Conservation (phyloP, 2,888 invertebrate species). For the Agriopis marginaria region DNA sequence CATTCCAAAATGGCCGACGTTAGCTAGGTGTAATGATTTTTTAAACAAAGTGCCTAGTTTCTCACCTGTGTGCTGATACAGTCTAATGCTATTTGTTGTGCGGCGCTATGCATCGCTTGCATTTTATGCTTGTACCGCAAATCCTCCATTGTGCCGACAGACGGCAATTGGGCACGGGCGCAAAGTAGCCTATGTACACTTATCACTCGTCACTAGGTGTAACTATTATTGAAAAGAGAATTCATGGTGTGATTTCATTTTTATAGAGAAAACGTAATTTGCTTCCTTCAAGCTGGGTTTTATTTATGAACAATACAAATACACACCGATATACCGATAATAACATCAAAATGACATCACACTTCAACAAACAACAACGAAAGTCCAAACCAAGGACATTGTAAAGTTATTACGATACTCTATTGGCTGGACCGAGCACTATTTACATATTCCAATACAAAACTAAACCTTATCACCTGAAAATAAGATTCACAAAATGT, state of each 20-base stretch:
- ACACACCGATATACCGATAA: too few species aligned
- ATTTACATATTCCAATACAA: too few species aligned
- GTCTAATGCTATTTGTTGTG: slow-evolving; percentile 79
- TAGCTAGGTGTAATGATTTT: too few species aligned
- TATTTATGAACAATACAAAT: neutral
- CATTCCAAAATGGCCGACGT: slow-evolving; percentile 1
- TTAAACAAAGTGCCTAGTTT: neutral
- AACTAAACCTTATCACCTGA: too few species aligned
- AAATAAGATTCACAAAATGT: too few species aligned
- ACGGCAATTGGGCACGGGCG: slow-evolving; percentile 8
- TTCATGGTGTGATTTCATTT: neutral
- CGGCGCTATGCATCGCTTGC: slow-evolving; percentile 68
- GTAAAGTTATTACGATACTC: too few species aligned
- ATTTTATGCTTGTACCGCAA: slow-evolving; percentile 71
- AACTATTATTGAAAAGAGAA: neutral
- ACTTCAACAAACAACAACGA: too few species aligned
- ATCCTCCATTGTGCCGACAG: slow-evolving; percentile 68
- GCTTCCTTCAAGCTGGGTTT: neutral
- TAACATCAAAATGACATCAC: too few species aligned
- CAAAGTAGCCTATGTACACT: neutral
- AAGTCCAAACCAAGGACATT: too few species aligned
- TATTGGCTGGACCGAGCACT: too few species aligned
- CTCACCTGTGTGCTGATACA: slow-evolving; percentile 79
- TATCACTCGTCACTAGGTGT: neutral
- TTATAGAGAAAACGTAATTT: neutral